phyloP scores from a whole-genome alignment of 2,888 invertebrate genomes.

The Synergus japonicus region DNA sequence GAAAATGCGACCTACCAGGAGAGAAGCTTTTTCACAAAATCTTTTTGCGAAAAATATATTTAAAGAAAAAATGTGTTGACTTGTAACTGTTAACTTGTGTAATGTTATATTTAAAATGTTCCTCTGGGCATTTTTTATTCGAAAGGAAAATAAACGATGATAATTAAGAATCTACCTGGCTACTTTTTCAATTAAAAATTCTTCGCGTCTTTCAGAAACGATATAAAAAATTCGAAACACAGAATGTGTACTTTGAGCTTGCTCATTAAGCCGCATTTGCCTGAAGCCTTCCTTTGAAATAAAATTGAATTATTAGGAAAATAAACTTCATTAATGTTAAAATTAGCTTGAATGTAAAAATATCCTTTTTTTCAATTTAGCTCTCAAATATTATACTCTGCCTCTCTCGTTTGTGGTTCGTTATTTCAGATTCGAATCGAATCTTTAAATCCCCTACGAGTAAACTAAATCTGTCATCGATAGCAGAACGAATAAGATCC shows the following conservation, averaged over 20 bases:
- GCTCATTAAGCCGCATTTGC: neutral
- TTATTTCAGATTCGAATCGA: neutral
- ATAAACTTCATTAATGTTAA: too few species aligned
- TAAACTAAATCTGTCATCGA: slow-evolving; percentile 1
- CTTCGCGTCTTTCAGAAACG: neutral
- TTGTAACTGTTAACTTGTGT: neutral
- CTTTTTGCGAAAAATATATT: neutral
- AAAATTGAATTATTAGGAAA: neutral
- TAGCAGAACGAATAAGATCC: neutral
- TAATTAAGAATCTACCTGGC: neutral
- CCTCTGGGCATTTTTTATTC: neutral
- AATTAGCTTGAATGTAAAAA: too few species aligned
- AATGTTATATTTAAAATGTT: neutral
- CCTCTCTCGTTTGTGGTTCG: neutral
- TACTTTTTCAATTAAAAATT: slow-evolving; percentile 1
- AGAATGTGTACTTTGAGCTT: neutral
- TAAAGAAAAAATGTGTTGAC: too few species aligned
- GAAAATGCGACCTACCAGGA: neutral
- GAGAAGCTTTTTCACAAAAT: neutral
- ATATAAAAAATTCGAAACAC: neutral
- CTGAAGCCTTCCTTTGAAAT: neutral
- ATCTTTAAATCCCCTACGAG: neutral
- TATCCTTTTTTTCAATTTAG: neutral
- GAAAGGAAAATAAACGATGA: neutral
- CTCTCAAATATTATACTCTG: neutral